Base-by-base conservation (phyloP, 35 echinoderm and acorn worm genomes). In the Stichopus chloronotus region DNA sequence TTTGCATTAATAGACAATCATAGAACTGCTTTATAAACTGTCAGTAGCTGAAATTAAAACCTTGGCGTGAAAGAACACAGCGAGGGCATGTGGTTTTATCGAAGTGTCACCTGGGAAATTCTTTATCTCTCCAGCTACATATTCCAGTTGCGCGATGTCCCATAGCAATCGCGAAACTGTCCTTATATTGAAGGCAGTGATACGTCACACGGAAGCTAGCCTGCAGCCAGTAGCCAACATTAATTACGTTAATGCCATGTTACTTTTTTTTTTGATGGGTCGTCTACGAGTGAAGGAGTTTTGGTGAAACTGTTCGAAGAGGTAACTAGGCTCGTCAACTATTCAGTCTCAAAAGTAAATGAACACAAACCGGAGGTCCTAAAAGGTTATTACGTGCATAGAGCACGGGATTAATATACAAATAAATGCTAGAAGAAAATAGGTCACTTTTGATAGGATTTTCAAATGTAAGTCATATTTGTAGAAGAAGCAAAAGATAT, bases 1-100 rank as follows among this genome's bases (percentile, higher is more conserved):
- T 85, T 85, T 85, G 57, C 24, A 85, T 85, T 85, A 85, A 85
- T 85, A 85, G 13, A 85, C 55, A 85, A 85, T 85, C 82, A 85
- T 85, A 58, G 82, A 58, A 57, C 54, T 58, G 82, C 82, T 85
- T 85, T 58, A 74, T 85, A 85, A 85, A 85, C 55, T 85, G 82
- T 85, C 82, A 85, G 82, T 19, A 59, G 13, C 82, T 74, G 69
- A 85, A 85, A 85, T 58, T 85, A 58, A 85, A 85, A 85, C 82
- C 57, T 85, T 58, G 55, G 55, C 13, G 58, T 85, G 82, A 85
- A 23, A 85, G 82, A 85, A 85, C 82, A 58, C 82, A 85, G 82
- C 14, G 25, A 58, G 52, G 82, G 82, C 57, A 58, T 56, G 82
- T 85, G 19, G 82, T 85, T 85, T 85, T 85, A 85, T 85, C 57